Evolutionary conservation across 1,140 invertebrate genomes (phyloP).

Genomic region (Drosophila ananassae): DNA sequence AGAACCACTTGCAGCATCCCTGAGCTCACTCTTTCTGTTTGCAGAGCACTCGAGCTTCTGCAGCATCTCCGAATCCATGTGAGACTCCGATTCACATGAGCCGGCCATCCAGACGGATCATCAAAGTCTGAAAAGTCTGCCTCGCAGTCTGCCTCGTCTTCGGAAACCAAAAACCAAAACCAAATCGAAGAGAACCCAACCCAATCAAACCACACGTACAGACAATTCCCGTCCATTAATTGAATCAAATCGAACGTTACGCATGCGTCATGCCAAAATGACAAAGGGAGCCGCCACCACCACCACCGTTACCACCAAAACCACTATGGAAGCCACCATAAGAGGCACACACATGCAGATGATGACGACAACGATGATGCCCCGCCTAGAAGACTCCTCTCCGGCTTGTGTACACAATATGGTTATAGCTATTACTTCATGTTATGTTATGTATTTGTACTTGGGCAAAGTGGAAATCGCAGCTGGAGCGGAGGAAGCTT

Average conservation of each 20-base stretch:
- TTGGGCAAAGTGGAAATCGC: slow-evolving; percentile 68
- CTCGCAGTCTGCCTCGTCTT: slow-evolving; percentile 44
- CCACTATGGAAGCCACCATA: slow-evolving; percentile 47
- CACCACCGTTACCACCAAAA: slow-evolving; percentile 4
- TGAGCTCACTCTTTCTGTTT: slow-evolving; percentile 25
- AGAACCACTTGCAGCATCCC: slow-evolving; percentile 22
- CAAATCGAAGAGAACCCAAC: slow-evolving; percentile 24
- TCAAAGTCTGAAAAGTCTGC: slow-evolving; percentile 32
- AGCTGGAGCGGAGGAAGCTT: slow-evolving; percentile 59
- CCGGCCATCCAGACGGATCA: slow-evolving; percentile 4
- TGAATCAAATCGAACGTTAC: slow-evolving; percentile 82
- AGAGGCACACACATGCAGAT: slow-evolving; percentile 53
- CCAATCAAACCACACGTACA: slow-evolving; percentile 64
- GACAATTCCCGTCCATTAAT: slow-evolving; percentile 77
- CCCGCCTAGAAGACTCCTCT: not conserved
- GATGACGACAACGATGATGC: slow-evolving; percentile 43
- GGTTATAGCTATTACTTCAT: slow-evolving; percentile 71
- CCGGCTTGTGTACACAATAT: slow-evolving; percentile 64
- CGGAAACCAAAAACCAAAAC: slow-evolving; percentile 13
- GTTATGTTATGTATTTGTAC: slow-evolving; percentile 72
- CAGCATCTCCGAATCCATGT: slow-evolving; percentile 20
- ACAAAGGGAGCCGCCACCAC: slow-evolving; percentile 70
- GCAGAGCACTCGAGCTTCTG: slow-evolving; percentile 44
- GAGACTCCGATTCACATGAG: not conserved
- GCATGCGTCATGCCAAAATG: slow-evolving; percentile 78